Evolutionary conservation across 2,888 invertebrate genomes (phyloP).

Genomic region (Napeogenes inachia): DNA sequence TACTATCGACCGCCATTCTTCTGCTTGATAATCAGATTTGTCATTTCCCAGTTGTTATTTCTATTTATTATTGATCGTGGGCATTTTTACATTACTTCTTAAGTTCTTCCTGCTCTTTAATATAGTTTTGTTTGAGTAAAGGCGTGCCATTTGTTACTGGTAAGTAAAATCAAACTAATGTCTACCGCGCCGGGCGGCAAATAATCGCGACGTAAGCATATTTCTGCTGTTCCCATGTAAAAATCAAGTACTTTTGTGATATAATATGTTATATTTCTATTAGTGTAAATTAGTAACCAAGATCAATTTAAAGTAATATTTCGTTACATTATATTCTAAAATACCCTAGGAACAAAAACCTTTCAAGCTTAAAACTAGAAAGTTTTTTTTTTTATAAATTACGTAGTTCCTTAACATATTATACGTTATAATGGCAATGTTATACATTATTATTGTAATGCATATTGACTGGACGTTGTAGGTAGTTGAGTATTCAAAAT

Average conservation of each 20-base stretch:
- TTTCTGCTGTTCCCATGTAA: not conserved
- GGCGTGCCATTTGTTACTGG: not conserved
- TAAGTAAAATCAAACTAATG: not conserved
- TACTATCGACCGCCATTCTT: not conserved
- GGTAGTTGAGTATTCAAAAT: no score
- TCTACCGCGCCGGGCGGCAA: not conserved
- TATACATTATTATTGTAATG: no score
- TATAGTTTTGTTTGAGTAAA: not conserved
- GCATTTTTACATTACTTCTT: not conserved
- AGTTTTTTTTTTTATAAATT: no score
- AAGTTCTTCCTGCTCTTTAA: not conserved
- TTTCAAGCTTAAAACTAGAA: no score
- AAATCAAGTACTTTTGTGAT: not conserved
- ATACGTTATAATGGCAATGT: no score
- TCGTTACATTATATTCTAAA: no score
- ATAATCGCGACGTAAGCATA: conserved; percentile 1
- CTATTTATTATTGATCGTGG: conserved; percentile 1
- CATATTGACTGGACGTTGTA: no score
- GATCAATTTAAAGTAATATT: no score
- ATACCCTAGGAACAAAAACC: no score
- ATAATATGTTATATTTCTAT: not conserved
- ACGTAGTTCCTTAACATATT: no score
- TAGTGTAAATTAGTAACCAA: no score
- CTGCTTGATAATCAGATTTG: not conserved
- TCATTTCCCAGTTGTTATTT: not conserved